Evolutionary conservation across 2,888 invertebrate species (phyloP).

Genomic region (Atethmia centrago): DNA sequence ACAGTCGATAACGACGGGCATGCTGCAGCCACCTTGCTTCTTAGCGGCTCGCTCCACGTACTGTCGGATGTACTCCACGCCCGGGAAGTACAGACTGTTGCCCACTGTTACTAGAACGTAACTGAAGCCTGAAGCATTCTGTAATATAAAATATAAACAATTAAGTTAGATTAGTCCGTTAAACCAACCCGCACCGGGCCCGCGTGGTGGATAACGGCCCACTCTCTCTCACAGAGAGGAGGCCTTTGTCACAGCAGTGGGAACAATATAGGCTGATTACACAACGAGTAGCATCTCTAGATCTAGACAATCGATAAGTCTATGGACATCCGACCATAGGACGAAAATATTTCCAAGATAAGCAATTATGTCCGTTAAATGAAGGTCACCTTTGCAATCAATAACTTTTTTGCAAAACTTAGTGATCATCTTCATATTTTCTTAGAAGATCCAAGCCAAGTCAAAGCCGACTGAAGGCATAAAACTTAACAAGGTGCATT

Average conservation of each 20-base stretch:
- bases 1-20: conserved; percentile 96
- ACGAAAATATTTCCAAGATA: not conserved
- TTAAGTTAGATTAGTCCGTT: not conserved
- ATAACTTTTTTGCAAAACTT: too few relatives aligned
- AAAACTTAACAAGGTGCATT: too few relatives aligned
- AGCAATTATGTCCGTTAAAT: too few relatives aligned
- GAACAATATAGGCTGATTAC: too few relatives aligned
- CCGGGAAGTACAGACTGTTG: conserved; percentile 95
- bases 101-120: conserved; percentile 95
- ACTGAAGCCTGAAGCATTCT: conserved; percentile 93
- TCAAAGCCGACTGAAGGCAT: too few relatives aligned
- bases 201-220: too few relatives aligned
- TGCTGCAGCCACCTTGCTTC: conserved; percentile 92
- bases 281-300: not conserved
- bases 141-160: conserved; percentile 64
- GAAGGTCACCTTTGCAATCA: too few relatives aligned
- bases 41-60: conserved; percentile 94
- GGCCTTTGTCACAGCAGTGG: too few relatives aligned
- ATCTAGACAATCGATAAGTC: not conserved
- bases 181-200: too few relatives aligned
- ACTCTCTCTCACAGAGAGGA: too few relatives aligned
- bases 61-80: conserved; percentile 95
- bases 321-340: not conserved
- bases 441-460: too few relatives aligned
- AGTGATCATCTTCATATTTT: too few relatives aligned